Base-by-base conservation (phyloP, 2,888 invertebrate species). In the Heliconius erato region DNA sequence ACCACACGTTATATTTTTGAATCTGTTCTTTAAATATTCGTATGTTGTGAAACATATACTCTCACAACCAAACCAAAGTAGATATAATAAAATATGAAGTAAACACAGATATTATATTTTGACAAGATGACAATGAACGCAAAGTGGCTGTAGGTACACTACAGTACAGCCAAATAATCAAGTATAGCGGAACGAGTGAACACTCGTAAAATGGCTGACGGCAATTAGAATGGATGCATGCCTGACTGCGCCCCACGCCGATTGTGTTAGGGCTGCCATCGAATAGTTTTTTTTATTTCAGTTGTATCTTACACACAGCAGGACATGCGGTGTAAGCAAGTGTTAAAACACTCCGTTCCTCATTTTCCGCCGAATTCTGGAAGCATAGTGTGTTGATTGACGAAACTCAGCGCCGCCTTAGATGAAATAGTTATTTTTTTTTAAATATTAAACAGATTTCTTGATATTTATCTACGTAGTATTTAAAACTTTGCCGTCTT, bases 201-300 rank as follows among this genome's bases (percentile, higher is more conserved):
- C 84, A 83, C 54, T 82, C 79, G 81, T 83, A 82, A 84, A 86
- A 86, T 87, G 85, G 84, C 83, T 81, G 83, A 80, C 85, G 80
- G 82, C 87, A 86, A 88, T 88, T 87, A 86, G 84, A 87, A 85
- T 85, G 85, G 85, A 80, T 81, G 85, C 85, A 87, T 85, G 86
- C 79, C 85, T 87, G 85, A 87, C 86, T 86, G 87, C 86, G 82
- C 78, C 84, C 80, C 83, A 67, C 80, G 71, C 81, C 72, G 79
- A 85, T 84, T 79, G 68, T 80, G 35, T 63, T 83, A 87, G 87
- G 88, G 86, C 71, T 87, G 79, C 11, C 80, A 79, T 14, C 5
- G 16, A 16, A 32, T 23, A 9, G 2, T 44, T 44, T 40, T 19
- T 16, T n/a, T 72, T n/a, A n/a, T 7, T n/a, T n/a, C 3, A n/a